Conservation (phyloP, 2,113 vertebrate genomes). For the Axis porcinus region DNA sequence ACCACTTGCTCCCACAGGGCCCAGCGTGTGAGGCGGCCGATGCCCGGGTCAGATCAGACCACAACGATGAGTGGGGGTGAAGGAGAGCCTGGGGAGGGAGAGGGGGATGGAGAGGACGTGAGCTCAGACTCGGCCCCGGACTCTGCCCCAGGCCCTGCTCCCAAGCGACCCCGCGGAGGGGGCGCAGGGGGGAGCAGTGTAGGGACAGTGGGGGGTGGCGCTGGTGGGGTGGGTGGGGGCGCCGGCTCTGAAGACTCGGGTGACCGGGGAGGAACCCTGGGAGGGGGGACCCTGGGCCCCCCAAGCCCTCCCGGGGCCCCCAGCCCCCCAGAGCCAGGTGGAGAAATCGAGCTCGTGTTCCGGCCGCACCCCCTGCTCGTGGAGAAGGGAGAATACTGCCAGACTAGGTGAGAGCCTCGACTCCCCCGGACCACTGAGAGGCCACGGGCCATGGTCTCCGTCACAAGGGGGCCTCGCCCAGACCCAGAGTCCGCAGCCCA, state of each 20-base stretch:
- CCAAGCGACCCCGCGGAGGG: constrained; percentile 81
- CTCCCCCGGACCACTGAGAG: background rate
- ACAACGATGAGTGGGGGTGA: constrained; percentile 91
- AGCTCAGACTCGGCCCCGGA: constrained; percentile 73
- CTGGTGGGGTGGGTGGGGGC: constrained; percentile 66
- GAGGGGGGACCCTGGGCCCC: constrained; percentile 77
- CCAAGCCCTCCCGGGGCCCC: constrained; percentile 77
- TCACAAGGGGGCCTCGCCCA: background rate
- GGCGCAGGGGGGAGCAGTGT: constrained; percentile 76
- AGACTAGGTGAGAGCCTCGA: constrained; percentile 85
- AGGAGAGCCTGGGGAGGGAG: constrained; percentile 79
- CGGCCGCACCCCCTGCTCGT: constrained; percentile 90
- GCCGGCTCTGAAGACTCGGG: constrained; percentile 86
- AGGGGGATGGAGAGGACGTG: constrained; percentile 72
- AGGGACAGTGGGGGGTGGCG: constrained; percentile 76
- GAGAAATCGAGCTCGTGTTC: constrained; percentile 93
- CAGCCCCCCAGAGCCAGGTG: constrained; percentile 81
- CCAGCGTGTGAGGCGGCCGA: constrained; percentile 86
- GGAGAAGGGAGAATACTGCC: constrained; percentile 86
- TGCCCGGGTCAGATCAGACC: constrained; percentile 88
- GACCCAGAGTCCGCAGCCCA: background rate
- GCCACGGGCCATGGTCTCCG: background rate
- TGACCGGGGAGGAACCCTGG: constrained; percentile 75
- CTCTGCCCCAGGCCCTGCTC: constrained; percentile 81
- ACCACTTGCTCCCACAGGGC: constrained; percentile 78